phyloP scores from a whole-genome alignment of 2,888 invertebrate genomes.

The Oxytorus armatus region DNA sequence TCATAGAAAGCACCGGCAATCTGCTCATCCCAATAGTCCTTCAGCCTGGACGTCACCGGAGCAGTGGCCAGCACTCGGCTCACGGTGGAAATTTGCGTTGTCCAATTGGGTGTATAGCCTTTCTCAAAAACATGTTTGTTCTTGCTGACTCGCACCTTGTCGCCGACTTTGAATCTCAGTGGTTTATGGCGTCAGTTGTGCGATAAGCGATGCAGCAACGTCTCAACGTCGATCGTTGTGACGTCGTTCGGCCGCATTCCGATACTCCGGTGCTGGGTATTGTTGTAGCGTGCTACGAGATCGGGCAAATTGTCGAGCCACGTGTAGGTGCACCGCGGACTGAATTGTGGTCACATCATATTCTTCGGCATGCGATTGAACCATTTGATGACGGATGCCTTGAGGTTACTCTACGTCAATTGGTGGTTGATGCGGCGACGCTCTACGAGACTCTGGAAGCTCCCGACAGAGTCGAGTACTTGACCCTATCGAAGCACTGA shows the following conservation, averaged over 20 bases:
- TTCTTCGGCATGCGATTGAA: constrained; percentile 69
- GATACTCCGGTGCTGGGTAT: constrained; percentile 78
- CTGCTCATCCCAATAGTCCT: no score
- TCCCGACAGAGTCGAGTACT: constrained; percentile 55
- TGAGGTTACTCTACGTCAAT: constrained; percentile 70
- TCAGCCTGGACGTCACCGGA: no score
- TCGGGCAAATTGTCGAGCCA: constrained; percentile 64
- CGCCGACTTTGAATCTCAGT: constrained; percentile 72
- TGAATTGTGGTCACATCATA: constrained; percentile 67
- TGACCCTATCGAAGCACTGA: constrained; percentile 54
- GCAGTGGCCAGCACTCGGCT: constrained; percentile 15
- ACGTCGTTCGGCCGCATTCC: constrained; percentile 77
- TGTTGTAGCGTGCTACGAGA: constrained; percentile 73
- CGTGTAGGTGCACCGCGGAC: constrained; percentile 63
- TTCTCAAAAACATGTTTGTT: no score
- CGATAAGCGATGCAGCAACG: constrained; percentile 43
- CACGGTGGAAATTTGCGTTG: constrained; percentile 79
- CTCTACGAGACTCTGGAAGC: constrained; percentile 56
- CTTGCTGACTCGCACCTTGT: constrained; percentile 79
- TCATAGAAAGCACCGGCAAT: constrained; percentile 70
- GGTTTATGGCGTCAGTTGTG: constrained; percentile 7
- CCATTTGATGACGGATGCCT: constrained; percentile 76
- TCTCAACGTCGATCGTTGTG: constrained; percentile 74
- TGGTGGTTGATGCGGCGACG: constrained; percentile 60
- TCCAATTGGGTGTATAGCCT: no score